Conservation (phyloP, 1,140 invertebrate genomes). For the Apolygus lucorum region DNA sequence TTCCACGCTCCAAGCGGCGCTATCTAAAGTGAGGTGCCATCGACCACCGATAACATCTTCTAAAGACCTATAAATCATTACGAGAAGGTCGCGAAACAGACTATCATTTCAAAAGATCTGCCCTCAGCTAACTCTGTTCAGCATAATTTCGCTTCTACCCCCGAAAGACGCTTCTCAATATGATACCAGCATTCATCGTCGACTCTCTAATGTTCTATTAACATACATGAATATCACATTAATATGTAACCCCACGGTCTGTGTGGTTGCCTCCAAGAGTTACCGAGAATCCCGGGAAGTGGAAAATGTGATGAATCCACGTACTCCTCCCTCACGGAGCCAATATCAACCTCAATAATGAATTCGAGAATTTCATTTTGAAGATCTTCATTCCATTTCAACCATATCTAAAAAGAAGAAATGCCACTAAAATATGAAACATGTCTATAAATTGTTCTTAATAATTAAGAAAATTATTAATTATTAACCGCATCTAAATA, state of each 20-base stretch:
- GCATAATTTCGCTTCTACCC: slow-evolving; percentile 5
- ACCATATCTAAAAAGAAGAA: no score
- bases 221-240: slow-evolving; percentile 14
- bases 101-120: not conserved
- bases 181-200: not conserved
- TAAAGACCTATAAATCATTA: slow-evolving; percentile 11
- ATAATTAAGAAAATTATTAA: no score
- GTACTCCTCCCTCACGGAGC: no score
- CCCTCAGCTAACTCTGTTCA: not conserved
- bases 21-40: slow-evolving; percentile 12
- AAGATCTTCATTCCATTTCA: no score
- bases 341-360: no score
- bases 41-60: not conserved
- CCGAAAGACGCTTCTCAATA: not conserved
- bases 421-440: no score
- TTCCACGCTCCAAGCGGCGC: not conserved
- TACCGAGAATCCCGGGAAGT: no score
- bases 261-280: no score
- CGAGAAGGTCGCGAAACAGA: slow-evolving; percentile 5
- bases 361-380: no score
- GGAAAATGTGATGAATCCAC: no score
- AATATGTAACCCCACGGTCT: slow-evolving; percentile 1
- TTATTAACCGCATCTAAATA: no score
- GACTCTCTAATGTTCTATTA: slow-evolving; percentile 10
- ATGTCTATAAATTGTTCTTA: no score